Base-by-base conservation (phyloP, 2,113 vertebrate genomes). In the Microcebus ravelobensis region DNA sequence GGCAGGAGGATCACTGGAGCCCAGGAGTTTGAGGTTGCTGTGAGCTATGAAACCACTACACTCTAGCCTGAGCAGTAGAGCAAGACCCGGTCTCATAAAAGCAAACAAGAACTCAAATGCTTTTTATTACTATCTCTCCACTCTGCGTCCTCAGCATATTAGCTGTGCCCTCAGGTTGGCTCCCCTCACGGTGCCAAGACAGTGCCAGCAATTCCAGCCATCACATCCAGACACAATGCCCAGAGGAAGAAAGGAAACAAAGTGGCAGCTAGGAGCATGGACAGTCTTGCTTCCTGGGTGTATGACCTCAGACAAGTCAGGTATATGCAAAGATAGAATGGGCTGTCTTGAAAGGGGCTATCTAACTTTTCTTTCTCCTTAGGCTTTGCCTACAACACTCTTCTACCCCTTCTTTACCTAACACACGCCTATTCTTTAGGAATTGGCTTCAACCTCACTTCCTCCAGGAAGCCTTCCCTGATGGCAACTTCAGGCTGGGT, bases 401-500 rank as follows among this genome's bases (percentile, higher is more conserved):
- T 77, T 89, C 55, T 48, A 36, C 34, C 31, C 45, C 67, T 81
- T 93, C 77, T 83, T 91, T 86, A n/a, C 61, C 84, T 68, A 77
- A 68, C 4, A 48, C 39, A 85, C 1, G 39, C 39, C 57, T 74
- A 10, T 48, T 93, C 8, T 83, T 87, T 94, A 45, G 74, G 70
- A 93, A 81, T 73, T n/a, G 27, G 12, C 29, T 80, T 76, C 85
- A 85, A 27, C 34, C 36, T 82, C 39, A 36, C 48, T 65, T 97
- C 90, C 34, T 90, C 45, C 45, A 77, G 70, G 79, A 96, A 87
- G 87, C 15, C 81, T 55, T 84, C 84, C 82, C 67, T 82, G 42
- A 59, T 68, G 48, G 31, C 71, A 81, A 17, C 29, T 1, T 48
- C 36, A 71, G 57, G 34, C 45, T 27, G 50, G 52, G 29, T 29